phyloP scores from a whole-genome alignment of 2,888 invertebrate species.

The Amiota mariae region DNA sequence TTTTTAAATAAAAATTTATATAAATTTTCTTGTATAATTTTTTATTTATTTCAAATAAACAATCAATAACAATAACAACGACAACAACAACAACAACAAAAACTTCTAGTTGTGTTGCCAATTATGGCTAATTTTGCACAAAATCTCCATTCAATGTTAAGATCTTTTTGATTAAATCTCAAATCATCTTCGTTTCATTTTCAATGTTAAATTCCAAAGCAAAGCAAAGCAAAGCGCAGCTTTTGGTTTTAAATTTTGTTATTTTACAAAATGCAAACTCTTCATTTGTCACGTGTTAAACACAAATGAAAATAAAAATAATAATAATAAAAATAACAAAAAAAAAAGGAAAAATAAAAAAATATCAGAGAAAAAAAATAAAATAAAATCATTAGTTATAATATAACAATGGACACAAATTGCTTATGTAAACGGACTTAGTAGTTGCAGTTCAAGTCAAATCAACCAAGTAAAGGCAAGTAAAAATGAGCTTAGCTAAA shows the following conservation, averaged over 20 bases:
- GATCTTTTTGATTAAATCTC: background rate
- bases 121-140: too few species aligned
- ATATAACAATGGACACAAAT: constrained; percentile 62
- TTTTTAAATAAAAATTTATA: background rate
- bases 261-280: too few species aligned
- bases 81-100: background rate
- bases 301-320: constrained; percentile 8
- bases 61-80: background rate
- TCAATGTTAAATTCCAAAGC: constrained; percentile 24
- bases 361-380: too few species aligned
- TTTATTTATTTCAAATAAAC: background rate
- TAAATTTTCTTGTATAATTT: background rate
- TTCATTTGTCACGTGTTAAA: constrained; percentile 39
- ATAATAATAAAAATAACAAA: constrained; percentile 23
- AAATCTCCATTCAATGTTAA: constrained; percentile 12
- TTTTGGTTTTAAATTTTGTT: background rate
- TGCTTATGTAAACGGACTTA: constrained; percentile 65
- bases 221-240: constrained; percentile 3
- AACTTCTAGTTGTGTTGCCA: background rate
- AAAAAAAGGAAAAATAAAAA: constrained; percentile 5
- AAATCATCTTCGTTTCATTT: background rate
- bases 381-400: constrained; percentile 46
- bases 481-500: constrained; percentile 33
- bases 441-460: constrained; percentile 34
- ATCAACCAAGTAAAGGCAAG: background rate